These are phyloP conservation scores for Eupithecia subfuscata DNA, from an alignment of 2,888 invertebrate genomes.

Conservation along the genomic window DNA sequence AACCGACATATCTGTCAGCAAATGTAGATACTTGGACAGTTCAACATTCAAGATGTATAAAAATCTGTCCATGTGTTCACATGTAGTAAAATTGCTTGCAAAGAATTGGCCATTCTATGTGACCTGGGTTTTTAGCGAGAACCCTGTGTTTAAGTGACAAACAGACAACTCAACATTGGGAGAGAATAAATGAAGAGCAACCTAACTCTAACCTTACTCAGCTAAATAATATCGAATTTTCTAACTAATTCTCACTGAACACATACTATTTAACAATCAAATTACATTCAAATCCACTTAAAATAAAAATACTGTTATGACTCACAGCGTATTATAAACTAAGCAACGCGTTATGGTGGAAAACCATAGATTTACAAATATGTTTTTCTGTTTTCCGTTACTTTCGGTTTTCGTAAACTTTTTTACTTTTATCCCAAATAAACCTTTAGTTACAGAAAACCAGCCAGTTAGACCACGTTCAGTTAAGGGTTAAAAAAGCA, in stretches of 20 bases:
- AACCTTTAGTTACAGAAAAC: neutral
- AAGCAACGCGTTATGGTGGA: slow-evolving; percentile 20
- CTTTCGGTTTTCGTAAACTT: neutral
- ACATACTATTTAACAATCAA: slow-evolving; percentile 47
- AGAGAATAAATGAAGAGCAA: slow-evolving; percentile 52
- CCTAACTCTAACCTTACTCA: slow-evolving; percentile 55
- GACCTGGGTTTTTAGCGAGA: neutral
- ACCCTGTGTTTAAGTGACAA: slow-evolving; percentile 6
- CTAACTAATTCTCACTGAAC: slow-evolving; percentile 76
- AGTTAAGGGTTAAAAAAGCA: slow-evolving; percentile 13
- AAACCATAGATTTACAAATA: neutral
- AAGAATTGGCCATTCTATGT: neutral
- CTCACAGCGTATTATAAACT: slow-evolving; percentile 39
- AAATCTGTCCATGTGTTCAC: neutral
- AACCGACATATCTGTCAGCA: slow-evolving; percentile 36
- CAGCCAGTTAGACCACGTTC: neutral
- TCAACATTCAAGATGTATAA: neutral
- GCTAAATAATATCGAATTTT: slow-evolving; percentile 69
- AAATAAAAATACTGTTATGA: slow-evolving; percentile 37
- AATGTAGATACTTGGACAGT: neutral
- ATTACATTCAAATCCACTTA: slow-evolving; percentile 43
- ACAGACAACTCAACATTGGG: neutral
- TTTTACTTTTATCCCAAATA: neutral
- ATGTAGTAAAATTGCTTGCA: neutral
- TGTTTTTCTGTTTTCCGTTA: neutral